Percentiles rank a stretch among this genome's conserved stretches.
Conservation (phyloP, 2,797 vertebrate species). For the Rousettus madagascariensis region DNA sequence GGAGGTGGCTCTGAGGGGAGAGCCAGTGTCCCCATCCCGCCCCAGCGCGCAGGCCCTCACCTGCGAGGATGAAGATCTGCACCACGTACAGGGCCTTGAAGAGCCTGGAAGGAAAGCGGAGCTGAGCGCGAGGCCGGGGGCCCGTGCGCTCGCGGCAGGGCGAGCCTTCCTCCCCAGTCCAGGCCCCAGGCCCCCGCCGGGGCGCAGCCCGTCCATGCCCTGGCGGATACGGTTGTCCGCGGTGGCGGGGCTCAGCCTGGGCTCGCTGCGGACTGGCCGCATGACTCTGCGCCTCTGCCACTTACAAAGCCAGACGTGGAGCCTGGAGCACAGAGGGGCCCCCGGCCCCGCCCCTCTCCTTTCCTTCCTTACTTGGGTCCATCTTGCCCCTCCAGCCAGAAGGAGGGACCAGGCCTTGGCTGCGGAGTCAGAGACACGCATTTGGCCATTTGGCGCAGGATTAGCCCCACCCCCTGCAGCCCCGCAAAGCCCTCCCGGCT, state of each 20-base stretch:
- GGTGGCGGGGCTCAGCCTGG: not conserved
- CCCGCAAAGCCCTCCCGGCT: not conserved
- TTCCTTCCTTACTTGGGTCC: not conserved
- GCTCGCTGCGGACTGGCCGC: not conserved
- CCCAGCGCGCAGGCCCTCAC: not conserved
- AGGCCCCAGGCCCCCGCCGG: not conserved
- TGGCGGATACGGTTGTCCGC: not conserved
- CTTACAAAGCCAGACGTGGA: not conserved
- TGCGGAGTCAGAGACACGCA: not conserved
- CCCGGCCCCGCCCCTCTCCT: too few species aligned
- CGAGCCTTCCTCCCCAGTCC: not conserved
- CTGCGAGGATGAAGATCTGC: slow-evolving; percentile 16
- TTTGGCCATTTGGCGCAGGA: too few species aligned
- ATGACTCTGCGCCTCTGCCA: not conserved
- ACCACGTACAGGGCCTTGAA: not conserved
- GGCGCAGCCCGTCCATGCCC: not conserved
- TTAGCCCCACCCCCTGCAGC: not conserved
- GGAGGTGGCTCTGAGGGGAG: not conserved
- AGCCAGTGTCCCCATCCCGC: not conserved
- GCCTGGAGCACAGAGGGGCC: not conserved
- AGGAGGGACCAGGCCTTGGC: not conserved
- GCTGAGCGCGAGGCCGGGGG: not conserved
- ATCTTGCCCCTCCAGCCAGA: not conserved
- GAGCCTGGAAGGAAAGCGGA: not conserved
- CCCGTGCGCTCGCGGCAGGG: not conserved